These are phyloP conservation scores for Augiades crinisus DNA, from an alignment of 2,888 invertebrate genomes.

Conservation along the genomic window DNA sequence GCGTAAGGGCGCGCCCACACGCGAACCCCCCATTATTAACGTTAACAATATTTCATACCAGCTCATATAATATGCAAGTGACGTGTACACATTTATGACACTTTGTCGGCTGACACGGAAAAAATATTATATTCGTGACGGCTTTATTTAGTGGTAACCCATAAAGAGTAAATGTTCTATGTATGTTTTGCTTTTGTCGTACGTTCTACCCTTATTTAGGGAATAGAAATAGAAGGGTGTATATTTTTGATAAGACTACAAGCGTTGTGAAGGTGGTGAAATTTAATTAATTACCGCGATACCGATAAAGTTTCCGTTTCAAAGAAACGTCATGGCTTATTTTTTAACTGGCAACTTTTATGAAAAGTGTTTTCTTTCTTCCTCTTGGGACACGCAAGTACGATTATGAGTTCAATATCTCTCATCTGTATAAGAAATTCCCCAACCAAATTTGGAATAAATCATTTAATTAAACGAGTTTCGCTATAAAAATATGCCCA, in stretches of 20 bases:
- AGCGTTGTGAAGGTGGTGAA: no score
- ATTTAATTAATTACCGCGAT: no score
- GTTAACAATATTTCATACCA: constrained; percentile 61
- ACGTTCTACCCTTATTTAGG: background rate
- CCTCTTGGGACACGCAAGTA: no score
- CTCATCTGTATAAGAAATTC: no score
- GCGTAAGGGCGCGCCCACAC: constrained; percentile 63
- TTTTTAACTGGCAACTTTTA: no score
- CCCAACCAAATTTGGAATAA: no score
- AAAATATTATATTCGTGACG: constrained; percentile 40
- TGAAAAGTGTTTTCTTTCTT: no score
- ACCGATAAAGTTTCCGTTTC: no score
- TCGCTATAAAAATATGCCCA: no score
- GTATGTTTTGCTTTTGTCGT: constrained; percentile 2
- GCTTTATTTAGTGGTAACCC: constrained; percentile 49
- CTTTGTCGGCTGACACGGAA: constrained; percentile 55
- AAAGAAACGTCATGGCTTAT: no score
- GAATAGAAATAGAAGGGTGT: background rate
- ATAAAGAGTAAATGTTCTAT: constrained; percentile 38
- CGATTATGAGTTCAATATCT: no score
- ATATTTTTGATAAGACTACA: background rate
- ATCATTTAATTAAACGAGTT: no score
- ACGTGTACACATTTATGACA: constrained; percentile 66
- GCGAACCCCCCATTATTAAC: constrained; percentile 67
- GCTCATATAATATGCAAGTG: constrained; percentile 68